Evolutionary conservation across 2,888 invertebrate species (phyloP), one percentile per base, ranked within the genome.

Genomic region (Unio delphinus): DNA sequence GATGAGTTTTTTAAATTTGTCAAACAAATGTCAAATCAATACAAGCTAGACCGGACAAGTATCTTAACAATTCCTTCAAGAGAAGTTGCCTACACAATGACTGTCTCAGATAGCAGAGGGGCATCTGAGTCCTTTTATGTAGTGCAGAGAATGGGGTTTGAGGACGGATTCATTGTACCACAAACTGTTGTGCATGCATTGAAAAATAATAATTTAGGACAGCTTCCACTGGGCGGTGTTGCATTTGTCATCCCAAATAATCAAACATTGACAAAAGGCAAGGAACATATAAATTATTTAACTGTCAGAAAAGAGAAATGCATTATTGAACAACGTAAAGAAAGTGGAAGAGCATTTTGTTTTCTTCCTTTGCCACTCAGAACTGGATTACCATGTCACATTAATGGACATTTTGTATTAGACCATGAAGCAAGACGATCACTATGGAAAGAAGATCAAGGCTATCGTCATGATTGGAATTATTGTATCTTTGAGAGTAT

Each of bases 351-450:
- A 34, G 75, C 74, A 11, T 85, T 80, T 65, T 85, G 85, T 61
- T 82, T 80, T 63, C 71, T 86, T 18, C 85, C 86, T 61, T 64
- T 86, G n/a, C 84, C 85, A n/a, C 63, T 79, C 18, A 20, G 57
- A 20, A 82, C 80, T 6, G 73, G 71, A 23, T 72, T 86, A n/a
- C 84, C 86, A 4, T 74, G 84, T 2, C 83, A 85, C 69, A 70
- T 86, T 7, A 85, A 87, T 74, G 87, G 83, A 0, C 83, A 86
- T 64, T 87, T 86, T 79, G 79, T 79, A 8, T 74, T 87, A 5
- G 84, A 83, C 61, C 82, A 84, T 65, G 82, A 83, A 69, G 71
- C 83, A 1, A 75, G 85, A 65, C 66, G 83, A 61, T 70, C 65
- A 30, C 62, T 83, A 1, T 80, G 79, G 79, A 73, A 67, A 23